Evolutionary conservation across 2,797 vertebrate species (phyloP).

Genomic region (Parambassis ranga): DNA sequence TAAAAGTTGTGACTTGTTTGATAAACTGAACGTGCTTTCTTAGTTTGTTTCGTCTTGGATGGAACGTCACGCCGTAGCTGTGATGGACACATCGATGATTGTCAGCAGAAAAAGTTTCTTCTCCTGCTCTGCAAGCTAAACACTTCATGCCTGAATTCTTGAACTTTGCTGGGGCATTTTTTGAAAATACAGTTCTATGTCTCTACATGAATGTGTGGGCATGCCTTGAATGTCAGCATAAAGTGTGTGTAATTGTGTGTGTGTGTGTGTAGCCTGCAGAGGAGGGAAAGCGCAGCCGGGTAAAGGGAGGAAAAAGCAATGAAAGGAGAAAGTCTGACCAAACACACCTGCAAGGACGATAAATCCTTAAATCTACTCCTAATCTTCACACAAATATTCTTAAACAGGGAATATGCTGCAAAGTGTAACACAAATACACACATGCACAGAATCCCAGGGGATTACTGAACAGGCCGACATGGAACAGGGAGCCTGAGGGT

Average conservation of each 20-base stretch:
- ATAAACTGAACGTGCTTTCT: no score
- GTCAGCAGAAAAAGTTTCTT: no score
- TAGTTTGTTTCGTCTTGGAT: no score
- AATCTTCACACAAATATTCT: background rate
- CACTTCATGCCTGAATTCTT: background rate
- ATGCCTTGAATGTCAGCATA: constrained; percentile 30
- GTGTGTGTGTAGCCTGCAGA: background rate
- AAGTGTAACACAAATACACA: background rate
- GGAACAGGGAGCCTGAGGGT: no score
- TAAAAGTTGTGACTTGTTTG: no score
- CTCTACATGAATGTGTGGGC: constrained; percentile 46
- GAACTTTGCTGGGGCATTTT: background rate
- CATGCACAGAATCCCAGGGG: background rate
- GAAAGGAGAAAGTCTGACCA: constrained; percentile 60
- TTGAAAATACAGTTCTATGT: constrained; percentile 21
- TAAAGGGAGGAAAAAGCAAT: constrained; percentile 29
- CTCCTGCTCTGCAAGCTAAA: background rate
- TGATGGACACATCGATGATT: no score
- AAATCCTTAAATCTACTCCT: background rate
- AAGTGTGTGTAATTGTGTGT: constrained; percentile 3
- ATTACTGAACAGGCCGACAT: no score
- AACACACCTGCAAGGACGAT: background rate
- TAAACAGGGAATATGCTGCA: background rate
- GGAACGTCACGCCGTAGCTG: no score
- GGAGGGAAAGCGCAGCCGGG: constrained; percentile 11